Evolutionary conservation across 1,140 invertebrate species (phyloP).

Genomic region (Drosophila guanche): DNA sequence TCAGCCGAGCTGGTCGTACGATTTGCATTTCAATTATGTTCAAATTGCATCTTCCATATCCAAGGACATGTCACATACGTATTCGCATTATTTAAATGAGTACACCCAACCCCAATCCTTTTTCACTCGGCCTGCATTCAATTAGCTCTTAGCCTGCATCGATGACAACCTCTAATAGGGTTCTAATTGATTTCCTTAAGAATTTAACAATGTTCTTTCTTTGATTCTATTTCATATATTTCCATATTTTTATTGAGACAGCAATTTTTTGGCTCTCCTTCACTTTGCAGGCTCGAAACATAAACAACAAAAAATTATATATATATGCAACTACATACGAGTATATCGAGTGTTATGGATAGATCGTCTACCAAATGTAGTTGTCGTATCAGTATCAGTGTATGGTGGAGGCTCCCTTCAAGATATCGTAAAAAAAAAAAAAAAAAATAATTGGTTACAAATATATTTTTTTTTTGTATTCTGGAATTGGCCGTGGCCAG

Average conservation of each 20-base stretch:
- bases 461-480: constrained; percentile 5
- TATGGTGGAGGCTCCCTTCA: constrained; percentile 13
- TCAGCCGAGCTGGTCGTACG: constrained; percentile 9
- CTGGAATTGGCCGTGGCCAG: constrained; percentile 22
- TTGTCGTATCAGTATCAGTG: constrained; percentile 23
- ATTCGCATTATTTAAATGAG: too few species aligned
- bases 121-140: too few species aligned
- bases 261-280: constrained; percentile 20
- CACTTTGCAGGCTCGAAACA: constrained; percentile 6
- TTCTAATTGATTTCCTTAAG: too few species aligned
- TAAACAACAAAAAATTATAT: constrained; percentile 5
- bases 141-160: too few species aligned
- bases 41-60: constrained; percentile 28
- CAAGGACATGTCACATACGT: background rate
- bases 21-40: constrained; percentile 54
- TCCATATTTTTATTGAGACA: constrained; percentile 20
- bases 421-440: constrained; percentile 27
- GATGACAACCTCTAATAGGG: too few species aligned
- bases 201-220: too few species aligned
- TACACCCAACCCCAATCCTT: too few species aligned
- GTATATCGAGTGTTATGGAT: background rate
- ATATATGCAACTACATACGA: too few species aligned
- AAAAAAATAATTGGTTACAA: background rate
- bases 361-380: constrained; percentile 10
- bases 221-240: too few species aligned